These are phyloP conservation scores for Okamejei kenojei DNA, from an alignment of 2,797 vertebrate genomes.

Conservation along the genomic window DNA sequence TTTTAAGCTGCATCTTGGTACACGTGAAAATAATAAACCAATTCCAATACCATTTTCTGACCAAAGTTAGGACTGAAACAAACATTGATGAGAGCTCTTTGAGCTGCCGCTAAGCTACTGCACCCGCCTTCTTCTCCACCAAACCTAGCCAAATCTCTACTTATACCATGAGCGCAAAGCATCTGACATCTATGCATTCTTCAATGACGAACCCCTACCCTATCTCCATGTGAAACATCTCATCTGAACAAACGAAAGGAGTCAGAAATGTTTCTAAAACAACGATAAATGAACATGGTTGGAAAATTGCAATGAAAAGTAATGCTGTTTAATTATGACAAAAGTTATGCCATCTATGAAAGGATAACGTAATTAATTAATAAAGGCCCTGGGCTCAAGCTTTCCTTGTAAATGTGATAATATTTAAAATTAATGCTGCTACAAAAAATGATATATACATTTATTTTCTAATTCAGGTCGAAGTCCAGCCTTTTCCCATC, in stretches of 20 bases:
- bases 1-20: too few species aligned
- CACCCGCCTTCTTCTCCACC: neutral
- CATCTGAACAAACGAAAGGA: neutral
- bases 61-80: neutral
- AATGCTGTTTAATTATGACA: neutral
- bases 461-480: constrained; percentile 59
- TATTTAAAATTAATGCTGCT: constrained; percentile 19
- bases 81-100: neutral
- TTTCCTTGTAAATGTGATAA: neutral
- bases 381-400: neutral
- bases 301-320: neutral
- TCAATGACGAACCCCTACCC: neutral
- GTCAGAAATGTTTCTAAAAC: neutral
- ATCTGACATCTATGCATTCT: too few species aligned
- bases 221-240: neutral
- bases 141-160: neutral
- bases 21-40: too few species aligned
- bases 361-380: neutral
- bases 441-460: constrained; percentile 41
- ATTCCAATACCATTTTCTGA: neutral
- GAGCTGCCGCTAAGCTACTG: neutral
- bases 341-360: neutral
- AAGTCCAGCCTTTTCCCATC: constrained; percentile 87
- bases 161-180: too few species aligned
- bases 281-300: neutral